Evolutionary conservation across 2,113 vertebrate species (phyloP).

Genomic region (Antennarius striatus): DNA sequence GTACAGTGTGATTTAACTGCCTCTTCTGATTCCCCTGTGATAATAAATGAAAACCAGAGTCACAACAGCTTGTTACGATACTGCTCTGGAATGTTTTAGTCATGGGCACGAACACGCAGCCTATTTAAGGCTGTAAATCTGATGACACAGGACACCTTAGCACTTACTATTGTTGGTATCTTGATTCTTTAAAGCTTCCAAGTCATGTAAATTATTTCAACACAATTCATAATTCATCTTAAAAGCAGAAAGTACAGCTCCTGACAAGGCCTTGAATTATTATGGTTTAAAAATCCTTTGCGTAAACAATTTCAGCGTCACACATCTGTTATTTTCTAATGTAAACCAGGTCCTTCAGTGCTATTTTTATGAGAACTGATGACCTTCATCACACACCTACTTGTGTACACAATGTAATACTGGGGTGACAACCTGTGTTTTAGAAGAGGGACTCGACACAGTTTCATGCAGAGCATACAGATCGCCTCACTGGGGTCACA

Average conservation of each 20-base stretch:
- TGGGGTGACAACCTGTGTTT: constrained; percentile 1
- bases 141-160: constrained; percentile 33
- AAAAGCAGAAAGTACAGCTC: not conserved
- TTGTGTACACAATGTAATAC: not conserved
- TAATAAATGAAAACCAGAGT: constrained; percentile 50
- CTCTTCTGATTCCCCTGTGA: constrained; percentile 1
- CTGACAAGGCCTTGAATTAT: not conserved
- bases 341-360: not conserved
- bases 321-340: not conserved
- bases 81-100: constrained; percentile 58
- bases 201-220: not conserved
- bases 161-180: constrained; percentile 14
- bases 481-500: no score
- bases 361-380: not conserved
- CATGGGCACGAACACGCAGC: constrained; percentile 29
- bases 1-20: constrained; percentile 14
- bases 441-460: not conserved
- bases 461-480: constrained; percentile 11
- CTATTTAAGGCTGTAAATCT: constrained; percentile 28
- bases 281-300: not conserved
- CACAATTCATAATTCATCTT: not conserved
- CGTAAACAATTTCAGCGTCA: not conserved
- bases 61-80: constrained; percentile 23
- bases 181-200: not conserved
- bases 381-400: not conserved